Evolutionary conservation across 2,888 invertebrate genomes (phyloP), one percentile per base, ranked within the genome.

Genomic region (Hyppa rectilinea): DNA sequence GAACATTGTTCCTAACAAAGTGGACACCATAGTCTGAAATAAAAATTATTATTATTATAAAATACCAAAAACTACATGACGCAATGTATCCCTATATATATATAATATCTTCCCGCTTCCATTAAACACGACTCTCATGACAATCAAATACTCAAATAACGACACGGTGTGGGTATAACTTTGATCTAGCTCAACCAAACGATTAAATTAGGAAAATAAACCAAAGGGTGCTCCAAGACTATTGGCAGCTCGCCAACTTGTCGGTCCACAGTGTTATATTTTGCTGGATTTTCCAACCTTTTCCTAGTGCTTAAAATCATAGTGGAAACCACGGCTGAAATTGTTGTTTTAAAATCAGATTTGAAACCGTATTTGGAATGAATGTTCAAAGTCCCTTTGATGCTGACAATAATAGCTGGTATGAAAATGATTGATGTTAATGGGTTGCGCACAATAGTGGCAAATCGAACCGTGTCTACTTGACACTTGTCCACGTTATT

Each of bases 221-320:
- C 47, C 55, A 71, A 79, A 84, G 61, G 56, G 58, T 38, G n/a
- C 40, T 38, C 17, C 64, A 59, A 75, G 56, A 50, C 60, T 70
- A 73, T 81, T 88, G 88, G 89, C 84, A 23, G 43, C 45, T 58
- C 59, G 85, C 87, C 86, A 87, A 71, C 66, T 55, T 62, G 60
- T 85, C 77, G 61, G 55, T 75, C 64, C 47, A 75, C n/a, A 78
- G 58, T 73, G 74, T 76, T 83, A 75, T 53, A 63, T 78, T 73
- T 65, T 58, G 63, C 40, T 81, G 68, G 56, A 75, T 71, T 73
- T 70, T 66, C 70, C 60, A 81, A 47, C 78, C 78, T 82, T 83
- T 87, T 81, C 70, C 74, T 70, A 79, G 83, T 45, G 10, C 38
- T 70, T 52, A 53, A n/a, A 59, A 49, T 53, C 52, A 58, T 82